A percentile compares a stretch with the other conserved stretches of the same genome.
Conservation (phyloP, 2,113 vertebrate species). For the Holacanthus passer region DNA sequence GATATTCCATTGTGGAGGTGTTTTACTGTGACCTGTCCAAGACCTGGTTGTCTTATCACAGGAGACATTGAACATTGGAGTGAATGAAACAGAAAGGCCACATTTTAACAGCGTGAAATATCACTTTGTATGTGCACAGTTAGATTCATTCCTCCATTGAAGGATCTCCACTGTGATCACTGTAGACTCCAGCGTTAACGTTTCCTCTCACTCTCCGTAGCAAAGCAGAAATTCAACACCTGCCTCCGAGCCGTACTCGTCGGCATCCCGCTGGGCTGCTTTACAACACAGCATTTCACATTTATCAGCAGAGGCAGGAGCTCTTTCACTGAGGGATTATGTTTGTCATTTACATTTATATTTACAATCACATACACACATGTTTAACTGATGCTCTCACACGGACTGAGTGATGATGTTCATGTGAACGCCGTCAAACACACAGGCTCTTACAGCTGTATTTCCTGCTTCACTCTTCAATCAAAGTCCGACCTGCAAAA, state of each 20-base stretch:
- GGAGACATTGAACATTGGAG: no score
- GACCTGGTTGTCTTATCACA: no score
- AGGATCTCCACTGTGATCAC: no score
- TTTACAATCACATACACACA: not conserved
- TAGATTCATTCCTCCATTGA: not conserved
- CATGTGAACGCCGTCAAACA: not conserved
- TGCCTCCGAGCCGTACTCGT: not conserved
- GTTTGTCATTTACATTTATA: slow-evolving; percentile 11
- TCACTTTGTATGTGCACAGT: not conserved
- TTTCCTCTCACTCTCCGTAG: not conserved
- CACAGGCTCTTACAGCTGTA: not conserved
- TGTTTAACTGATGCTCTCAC: not conserved
- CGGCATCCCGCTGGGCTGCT: slow-evolving; percentile 12
- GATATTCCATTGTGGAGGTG: not conserved
- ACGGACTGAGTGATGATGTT: not conserved
- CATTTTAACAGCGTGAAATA: not conserved
- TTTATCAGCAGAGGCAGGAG: not conserved
- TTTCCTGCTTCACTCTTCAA: no score
- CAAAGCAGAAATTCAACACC: not conserved
- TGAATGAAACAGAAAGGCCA: no score
- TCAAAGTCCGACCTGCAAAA: no score
- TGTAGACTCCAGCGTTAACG: no score
- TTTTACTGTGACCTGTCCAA: no score
- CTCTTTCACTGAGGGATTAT: not conserved
- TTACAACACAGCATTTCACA: slow-evolving; percentile 6